Base-by-base conservation (phyloP, 2,888 invertebrate genomes). In the Eristalis pertinax region DNA sequence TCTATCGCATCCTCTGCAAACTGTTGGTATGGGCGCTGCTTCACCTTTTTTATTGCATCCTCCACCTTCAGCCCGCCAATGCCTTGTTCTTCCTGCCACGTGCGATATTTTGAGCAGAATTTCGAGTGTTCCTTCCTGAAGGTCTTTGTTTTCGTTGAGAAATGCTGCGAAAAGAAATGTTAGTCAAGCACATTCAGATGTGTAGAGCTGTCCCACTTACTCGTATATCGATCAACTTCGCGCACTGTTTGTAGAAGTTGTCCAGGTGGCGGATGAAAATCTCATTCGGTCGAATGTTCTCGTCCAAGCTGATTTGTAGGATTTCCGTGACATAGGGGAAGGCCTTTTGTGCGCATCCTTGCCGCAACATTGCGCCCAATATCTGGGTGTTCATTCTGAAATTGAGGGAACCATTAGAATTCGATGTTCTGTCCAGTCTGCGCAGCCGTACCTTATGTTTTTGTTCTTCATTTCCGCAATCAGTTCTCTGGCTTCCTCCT, bases 311-410 rank as follows among this genome's bases (percentile, higher is more conserved):
- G 60, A 95, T 92, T 89, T 96, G 94, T 94, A 98, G 94, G 29
- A 98, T 93, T 90, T 95, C 94, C 19, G 95, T 91, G 26, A 97
- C 93, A 92, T 96, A 97, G 0, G 92, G 91, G 92, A 97, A 96
- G 77, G 96, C 94, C 79, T 91, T 93, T 26, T 93, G 92, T 4
- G 92, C 91, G 89, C 95, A 95, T 2, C 96, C 97, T 90, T 95
- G 95, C 15, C 93, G 94, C 38, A 98, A 89, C 93, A 98, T 94
- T 29, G 96, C 95, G 15, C 96, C 96, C 68, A 97, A 92, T 87
- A 98, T 96, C 92, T 95, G 95, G 72, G 95, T 93, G 91, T 97
- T 98, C 60, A 96, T 93, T 90, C 97, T 95, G 93, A 56, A 88
- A 80, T n/a, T 2, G 15, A 70, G 43, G 82, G 8, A 81, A 1